phyloP scores from a whole-genome alignment of 2,113 vertebrate genomes.

The Lycaon pictus region DNA sequence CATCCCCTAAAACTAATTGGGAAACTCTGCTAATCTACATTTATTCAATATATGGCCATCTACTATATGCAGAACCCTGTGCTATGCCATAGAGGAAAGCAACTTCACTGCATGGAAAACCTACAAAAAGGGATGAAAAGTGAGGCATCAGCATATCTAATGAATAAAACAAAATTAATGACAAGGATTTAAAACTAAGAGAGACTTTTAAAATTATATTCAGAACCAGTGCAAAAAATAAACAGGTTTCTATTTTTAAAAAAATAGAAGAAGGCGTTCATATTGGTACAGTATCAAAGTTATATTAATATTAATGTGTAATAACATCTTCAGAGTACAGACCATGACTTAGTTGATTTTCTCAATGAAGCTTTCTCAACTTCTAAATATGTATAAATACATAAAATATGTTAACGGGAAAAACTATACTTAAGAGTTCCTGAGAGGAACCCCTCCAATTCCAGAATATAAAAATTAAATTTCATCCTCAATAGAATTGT shows the following conservation, averaged over 20 bases:
- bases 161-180: neutral
- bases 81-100: neutral
- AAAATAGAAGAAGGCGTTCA: neutral
- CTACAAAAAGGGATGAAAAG: neutral
- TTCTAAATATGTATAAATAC: constrained; percentile 47
- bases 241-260: neutral
- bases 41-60: neutral
- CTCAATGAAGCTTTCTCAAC: neutral
- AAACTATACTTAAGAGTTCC: constrained; percentile 52
- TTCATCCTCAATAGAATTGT: neutral
- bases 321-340: constrained; percentile 10
- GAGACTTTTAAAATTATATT: neutral
- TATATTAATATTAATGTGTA: neutral
- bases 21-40: neutral
- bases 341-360: constrained; percentile 45
- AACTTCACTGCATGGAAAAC: neutral
- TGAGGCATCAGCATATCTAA: neutral
- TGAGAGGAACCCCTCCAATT: constrained; percentile 24
- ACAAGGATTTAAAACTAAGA: constrained; percentile 6
- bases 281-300: neutral
- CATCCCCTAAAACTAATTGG: neutral
- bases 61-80: neutral
- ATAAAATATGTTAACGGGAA: constrained; percentile 42
- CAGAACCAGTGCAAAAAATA: neutral
- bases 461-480: constrained; percentile 51